Percentiles rank a stretch among this genome's conserved stretches.
phyloP scores from a whole-genome alignment of 2,888 invertebrate species.

The Scrobipalpa costella region DNA sequence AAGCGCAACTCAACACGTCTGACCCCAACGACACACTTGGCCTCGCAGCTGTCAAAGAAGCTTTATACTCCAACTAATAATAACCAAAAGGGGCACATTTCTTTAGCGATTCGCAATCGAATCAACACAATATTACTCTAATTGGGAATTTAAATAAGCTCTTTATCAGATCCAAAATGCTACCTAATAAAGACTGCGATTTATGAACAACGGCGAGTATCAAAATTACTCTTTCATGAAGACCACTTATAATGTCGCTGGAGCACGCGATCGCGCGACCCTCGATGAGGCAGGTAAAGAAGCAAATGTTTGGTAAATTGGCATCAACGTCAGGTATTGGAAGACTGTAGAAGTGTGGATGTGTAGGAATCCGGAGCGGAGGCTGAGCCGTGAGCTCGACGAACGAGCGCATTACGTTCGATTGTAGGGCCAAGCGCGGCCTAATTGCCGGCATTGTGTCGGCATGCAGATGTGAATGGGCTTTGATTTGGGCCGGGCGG shows the following conservation, averaged over 20 bases:
- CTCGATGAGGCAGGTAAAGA: constrained; percentile 17
- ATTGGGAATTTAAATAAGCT: constrained; percentile 7
- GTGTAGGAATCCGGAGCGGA: constrained; percentile 22
- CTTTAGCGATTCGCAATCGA: neutral
- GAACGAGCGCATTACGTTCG: constrained; percentile 77
- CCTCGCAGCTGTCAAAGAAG: constrained; percentile 25
- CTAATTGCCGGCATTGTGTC: constrained; percentile 82
- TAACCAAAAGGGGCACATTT: constrained; percentile 15
- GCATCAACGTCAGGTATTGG: constrained; percentile 14
- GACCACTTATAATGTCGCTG: constrained; percentile 21
- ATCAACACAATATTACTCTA: constrained; percentile 13
- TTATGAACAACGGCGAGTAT: constrained; percentile 24
- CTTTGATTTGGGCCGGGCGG: constrained; percentile 78
- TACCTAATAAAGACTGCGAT: constrained; percentile 24
- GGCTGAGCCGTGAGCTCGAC: constrained; percentile 49
- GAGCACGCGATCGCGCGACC: constrained; percentile 19
- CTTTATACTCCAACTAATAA: constrained; percentile 20
- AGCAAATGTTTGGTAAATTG: constrained; percentile 13
- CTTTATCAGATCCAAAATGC: constrained; percentile 22
- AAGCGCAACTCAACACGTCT: constrained; percentile 39
- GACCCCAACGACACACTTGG: constrained; percentile 46
- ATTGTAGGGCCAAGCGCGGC: constrained; percentile 76
- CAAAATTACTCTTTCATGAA: constrained; percentile 17
- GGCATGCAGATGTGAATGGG: constrained; percentile 83
- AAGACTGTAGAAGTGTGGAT: constrained; percentile 9